Base-by-base conservation (phyloP, 92 coral and sea anemone species). In the Ricordea florida region DNA sequence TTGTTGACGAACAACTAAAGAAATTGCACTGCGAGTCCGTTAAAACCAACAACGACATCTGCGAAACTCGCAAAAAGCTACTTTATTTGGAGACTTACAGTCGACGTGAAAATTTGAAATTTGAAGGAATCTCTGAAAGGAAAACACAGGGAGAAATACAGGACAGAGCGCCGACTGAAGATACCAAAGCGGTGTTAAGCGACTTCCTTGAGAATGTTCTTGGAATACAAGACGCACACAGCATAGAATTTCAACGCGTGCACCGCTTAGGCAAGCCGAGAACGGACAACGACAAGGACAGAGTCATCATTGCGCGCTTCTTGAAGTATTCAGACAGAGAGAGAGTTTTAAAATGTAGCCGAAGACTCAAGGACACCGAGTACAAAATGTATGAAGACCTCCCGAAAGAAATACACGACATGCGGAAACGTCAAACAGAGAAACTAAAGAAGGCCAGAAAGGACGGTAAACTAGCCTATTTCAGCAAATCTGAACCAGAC, bases 251-350 rank as follows among this genome's bases (percentile, higher is more conserved):
- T 37, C 60, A 66, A 45, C 31, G 59, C 10, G 62, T 43, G 6
- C 57, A 43, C 57, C 10, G 57, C 5, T 9, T 65, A 17, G 72
- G 57, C 3, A 44, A 65, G 36, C 57, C 38, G 56, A 65, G 49
- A 43, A 17, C 11, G 4, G 49, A 42, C 14, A 27, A 65, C 13
- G 56, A 56, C 34, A 33, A 20, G 17, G 44, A 33, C 21, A 42
- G 53, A 5, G 25, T 13, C 7, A 46, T 46, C 23, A 46, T 46
- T 46, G 53, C 26, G 14, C 57, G 57, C 6, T 49, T 49, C 14
- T 49, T 49, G 14, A 29, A 32, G 10, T 49, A 49, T 8, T 15
- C 30, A 16, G 31, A 49, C 14, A 49, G 27, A 16, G 30, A 49
- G 11, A 29, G 23, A 6, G 57, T 22, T 2, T 7, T 49, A 32